Conservation (phyloP, 2,113 vertebrate species). For the Pluvianellus socialis region DNA sequence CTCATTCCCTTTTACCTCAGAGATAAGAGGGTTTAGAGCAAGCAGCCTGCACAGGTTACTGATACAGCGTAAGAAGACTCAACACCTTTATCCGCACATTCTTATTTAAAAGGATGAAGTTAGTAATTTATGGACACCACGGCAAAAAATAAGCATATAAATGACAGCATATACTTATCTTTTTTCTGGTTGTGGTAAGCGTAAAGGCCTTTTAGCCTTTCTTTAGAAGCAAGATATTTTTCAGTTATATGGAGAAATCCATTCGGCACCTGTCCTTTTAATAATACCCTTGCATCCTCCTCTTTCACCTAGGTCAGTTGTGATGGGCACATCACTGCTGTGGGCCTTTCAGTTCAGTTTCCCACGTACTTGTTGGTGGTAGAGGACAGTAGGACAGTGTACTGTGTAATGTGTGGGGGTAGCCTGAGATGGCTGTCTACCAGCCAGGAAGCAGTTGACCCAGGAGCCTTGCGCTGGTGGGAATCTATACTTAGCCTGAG, state of each 20-base stretch:
- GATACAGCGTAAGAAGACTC: fast-evolving
- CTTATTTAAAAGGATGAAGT: neutral
- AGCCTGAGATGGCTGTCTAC: neutral
- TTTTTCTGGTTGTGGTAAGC: neutral
- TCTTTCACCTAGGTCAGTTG: neutral
- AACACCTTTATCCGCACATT: neutral
- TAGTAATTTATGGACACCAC: neutral
- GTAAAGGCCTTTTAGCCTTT: neutral
- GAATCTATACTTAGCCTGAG: neutral
- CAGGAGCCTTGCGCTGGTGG: neutral
- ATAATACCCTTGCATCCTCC: neutral
- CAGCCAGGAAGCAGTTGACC: neutral
- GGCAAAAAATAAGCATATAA: neutral
- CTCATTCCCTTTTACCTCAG: neutral
- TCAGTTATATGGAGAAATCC: neutral
- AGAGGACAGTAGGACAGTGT: neutral
- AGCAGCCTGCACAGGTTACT: neutral
- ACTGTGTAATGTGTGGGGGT: neutral
- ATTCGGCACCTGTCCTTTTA: neutral
- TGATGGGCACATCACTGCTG: neutral
- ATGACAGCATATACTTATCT: neutral
- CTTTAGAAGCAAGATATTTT: neutral
- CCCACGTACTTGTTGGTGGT: neutral
- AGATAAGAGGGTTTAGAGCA: neutral
- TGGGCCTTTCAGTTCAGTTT: neutral